A percentile compares a stretch with the other conserved stretches of the same genome.
These are phyloP conservation scores for Pangasius krempfi DNA, from an alignment of 2,797 vertebrate genomes.

Conservation along the genomic window DNA sequence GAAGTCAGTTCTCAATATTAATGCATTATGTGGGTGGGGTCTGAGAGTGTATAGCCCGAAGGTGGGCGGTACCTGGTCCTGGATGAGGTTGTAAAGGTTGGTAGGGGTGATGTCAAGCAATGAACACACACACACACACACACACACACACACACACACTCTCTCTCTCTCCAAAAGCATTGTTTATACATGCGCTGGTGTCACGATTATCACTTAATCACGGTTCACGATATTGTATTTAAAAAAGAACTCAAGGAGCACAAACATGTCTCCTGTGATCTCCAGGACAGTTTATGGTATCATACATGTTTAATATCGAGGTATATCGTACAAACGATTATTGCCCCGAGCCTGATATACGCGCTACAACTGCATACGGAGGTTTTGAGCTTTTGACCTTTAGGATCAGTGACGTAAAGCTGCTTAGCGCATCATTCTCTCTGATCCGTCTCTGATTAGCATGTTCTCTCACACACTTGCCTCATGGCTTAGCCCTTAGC, in stretches of 20 bases:
- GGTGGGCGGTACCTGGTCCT: not conserved
- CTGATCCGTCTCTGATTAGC: not conserved
- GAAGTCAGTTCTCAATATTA: not conserved
- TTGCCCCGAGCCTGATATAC: not conserved
- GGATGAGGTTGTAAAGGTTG: not conserved
- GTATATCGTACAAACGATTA: not conserved
- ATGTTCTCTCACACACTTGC: not conserved
- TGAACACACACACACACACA: not conserved
- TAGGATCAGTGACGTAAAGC: not conserved
- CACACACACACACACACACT: not conserved
- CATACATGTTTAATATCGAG: not conserved
- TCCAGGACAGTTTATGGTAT: not conserved
- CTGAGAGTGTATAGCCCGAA: not conserved
- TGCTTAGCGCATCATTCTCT: not conserved
- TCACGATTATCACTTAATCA: slow-evolving; percentile 1
- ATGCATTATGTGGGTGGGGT: not conserved
- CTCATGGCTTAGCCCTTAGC: not conserved
- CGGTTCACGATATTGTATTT: not conserved
- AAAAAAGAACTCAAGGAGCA: not conserved
- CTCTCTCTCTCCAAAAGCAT: not conserved
- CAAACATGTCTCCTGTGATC: not conserved
- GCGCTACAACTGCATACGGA: not conserved
- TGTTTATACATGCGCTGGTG: not conserved
- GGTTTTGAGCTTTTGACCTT: not conserved
- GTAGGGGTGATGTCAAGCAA: not conserved